Evolutionary conservation across 2,113 vertebrate species (phyloP), one percentile per base, ranked within the genome.

Genomic region (Brachionichthys hirsutus): DNA sequence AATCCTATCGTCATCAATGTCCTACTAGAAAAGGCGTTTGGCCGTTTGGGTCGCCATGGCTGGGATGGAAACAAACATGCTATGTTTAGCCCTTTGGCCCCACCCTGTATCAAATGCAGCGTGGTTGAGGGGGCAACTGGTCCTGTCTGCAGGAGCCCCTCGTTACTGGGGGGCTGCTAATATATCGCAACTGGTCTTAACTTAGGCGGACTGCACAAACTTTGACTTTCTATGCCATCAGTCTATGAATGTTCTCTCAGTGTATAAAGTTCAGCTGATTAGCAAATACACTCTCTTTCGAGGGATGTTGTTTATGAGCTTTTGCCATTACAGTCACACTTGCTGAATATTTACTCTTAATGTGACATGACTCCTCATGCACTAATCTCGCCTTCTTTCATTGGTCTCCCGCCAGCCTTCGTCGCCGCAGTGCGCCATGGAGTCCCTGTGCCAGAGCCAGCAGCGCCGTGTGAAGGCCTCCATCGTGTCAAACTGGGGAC

Each of bases 381-480:
- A n/a, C n/a, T n/a, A n/a, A n/a, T n/a, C 36, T 12, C 36, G 2
- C 9, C 12, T 38, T 38, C 36, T 38, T 38, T 38, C 2, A 9
- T 38, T 38, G 36, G 12, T 10, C 2, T 38, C 9, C 8, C 12
- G 12, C 10, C 36, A 38, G 36, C 3, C 12, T 10, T 12, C 36
- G 9, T 12, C 36, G 12, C 12, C 36, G 3, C 36, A 38, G 9
- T 12, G 36, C 12, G 9, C 36, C 36, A 38, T 38, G 36, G 36
- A 12, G 41, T 89, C 94, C 10, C 91, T 94, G 60, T 97, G 93
- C 84, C 93, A 94, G 83, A 93, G 92, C 74, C 94, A 96, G 84
- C 93, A 94, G 87, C 93, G 90, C 64, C 93, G 93, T 56, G 88
- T 95, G 68, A 95, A 96, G 77, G 94, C 92, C 62, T 95, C 96